Base-by-base conservation (phyloP, 1,140 invertebrate species). In the Steinernema feltiae region DNA sequence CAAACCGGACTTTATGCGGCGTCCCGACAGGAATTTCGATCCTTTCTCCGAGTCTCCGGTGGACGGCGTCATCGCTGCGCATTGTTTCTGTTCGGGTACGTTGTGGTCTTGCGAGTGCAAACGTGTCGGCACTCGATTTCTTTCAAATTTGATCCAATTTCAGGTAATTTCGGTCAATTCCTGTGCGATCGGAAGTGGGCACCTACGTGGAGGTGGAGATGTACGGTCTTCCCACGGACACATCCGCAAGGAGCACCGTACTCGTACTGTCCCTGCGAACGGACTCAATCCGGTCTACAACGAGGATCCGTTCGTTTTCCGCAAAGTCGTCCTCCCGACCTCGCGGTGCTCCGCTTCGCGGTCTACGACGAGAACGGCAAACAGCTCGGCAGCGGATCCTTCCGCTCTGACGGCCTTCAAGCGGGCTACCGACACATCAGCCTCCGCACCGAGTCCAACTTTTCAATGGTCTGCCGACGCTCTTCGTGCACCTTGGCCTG, bases 151-250 rank as follows among this genome's bases (percentile, higher is more conserved):
- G 30, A 7, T 48, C 0, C 18, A 46, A 46, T 81, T 84, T 12
- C 78, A 94, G 93, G 94, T 97, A 1, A 98, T 99, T 85, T 97
- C 97, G 63, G 97, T 0, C 97, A 99, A 89, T 99, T 99, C 89
- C 91, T 99, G 81, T 98, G 95, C 0, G 97, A 99, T 87, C 97
- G 97, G 88, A 98, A 98, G 93, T 94, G 53, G 95, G 96, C 7
- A 99, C 97, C 0, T 99, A 98, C 88, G 97, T 99, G 12, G 97
- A 99, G 88, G 97, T 99, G 30, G 97, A 99, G 88, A 99, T 99
- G 97, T 99, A 98, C 88, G 97, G 97, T 70, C 89, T 99, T 80
- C 95, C 97, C 0, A 96, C 97, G 0, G 97, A 99, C 88, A 99
- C 97, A 30, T 99, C 82, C 90, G 96, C 30, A 97, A 95, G 87